Percentiles rank a stretch among this genome's conserved stretches.
phyloP scores from a whole-genome alignment of 2,113 vertebrate genomes.

The Cephalopterus ornatus region DNA sequence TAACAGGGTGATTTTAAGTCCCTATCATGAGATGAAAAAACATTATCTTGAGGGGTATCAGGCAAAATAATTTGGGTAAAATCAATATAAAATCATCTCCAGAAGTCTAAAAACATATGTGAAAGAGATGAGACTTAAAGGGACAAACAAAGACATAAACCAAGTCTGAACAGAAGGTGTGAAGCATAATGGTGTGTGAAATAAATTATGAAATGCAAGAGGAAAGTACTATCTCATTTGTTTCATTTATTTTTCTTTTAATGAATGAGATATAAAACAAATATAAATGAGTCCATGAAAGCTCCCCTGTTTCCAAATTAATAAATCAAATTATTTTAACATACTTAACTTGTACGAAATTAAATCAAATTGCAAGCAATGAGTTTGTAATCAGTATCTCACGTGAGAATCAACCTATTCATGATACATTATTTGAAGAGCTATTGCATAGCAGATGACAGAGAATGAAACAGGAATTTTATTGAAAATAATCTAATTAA shows the following conservation, averaged over 20 bases:
- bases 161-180: not conserved
- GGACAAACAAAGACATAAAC: slow-evolving; percentile 4
- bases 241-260: not conserved
- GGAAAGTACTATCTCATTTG: not conserved
- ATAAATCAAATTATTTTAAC: slow-evolving; percentile 21
- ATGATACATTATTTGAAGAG: not conserved
- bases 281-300: not conserved
- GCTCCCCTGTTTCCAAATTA: not conserved
- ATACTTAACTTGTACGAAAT: not conserved
- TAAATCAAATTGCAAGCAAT: not conserved
- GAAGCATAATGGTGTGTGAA: slow-evolving; percentile 1
- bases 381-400: not conserved
- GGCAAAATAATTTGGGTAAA: not conserved
- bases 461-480: not conserved
- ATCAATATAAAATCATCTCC: not conserved
- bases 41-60: not conserved
- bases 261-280: not conserved
- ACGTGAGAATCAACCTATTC: not conserved
- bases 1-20: not conserved
- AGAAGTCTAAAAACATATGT: not conserved
- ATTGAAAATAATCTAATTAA: not conserved
- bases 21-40: not conserved
- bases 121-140: not conserved
- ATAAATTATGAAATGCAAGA: slow-evolving; percentile 10
- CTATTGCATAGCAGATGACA: not conserved